phyloP scores from a whole-genome alignment of 2,888 invertebrate genomes.

The Drosophila imparisetae region DNA sequence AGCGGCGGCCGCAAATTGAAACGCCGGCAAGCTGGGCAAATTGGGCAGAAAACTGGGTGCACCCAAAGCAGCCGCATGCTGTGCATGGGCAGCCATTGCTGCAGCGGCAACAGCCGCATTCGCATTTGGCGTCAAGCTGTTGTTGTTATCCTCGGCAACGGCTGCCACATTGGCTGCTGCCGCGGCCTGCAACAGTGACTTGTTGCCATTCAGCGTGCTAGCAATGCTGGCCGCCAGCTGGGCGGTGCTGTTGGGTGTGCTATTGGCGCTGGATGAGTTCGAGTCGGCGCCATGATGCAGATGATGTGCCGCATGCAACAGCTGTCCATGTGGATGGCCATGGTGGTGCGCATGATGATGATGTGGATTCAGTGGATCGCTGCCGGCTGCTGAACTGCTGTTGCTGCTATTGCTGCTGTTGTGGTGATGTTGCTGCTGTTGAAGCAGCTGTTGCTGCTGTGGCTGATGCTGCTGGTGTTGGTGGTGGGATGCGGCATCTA shows the following conservation, averaged over 20 bases:
- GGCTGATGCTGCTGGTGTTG: constrained; percentile 57
- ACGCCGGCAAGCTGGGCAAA: constrained; percentile 86
- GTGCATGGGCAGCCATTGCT: constrained; percentile 73
- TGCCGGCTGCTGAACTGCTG: constrained; percentile 42
- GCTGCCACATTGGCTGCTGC: constrained; percentile 64
- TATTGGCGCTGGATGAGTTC: constrained; percentile 84
- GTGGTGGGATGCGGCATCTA: constrained; percentile 61
- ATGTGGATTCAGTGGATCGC: constrained; percentile 45
- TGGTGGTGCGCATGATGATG: constrained; percentile 57
- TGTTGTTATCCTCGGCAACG: constrained; percentile 80
- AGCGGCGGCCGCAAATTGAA: constrained; percentile 85
- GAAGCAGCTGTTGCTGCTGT: constrained; percentile 42
- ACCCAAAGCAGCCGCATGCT: constrained; percentile 83
- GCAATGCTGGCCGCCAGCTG: constrained; percentile 65
- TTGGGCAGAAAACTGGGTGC: constrained; percentile 73
- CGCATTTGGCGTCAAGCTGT: constrained; percentile 71
- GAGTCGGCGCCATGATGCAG: constrained; percentile 64
- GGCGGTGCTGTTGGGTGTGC: constrained; percentile 84
- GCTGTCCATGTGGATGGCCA: constrained; percentile 55
- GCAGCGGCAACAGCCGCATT: constrained; percentile 66
- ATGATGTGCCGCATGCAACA: constrained; percentile 68
- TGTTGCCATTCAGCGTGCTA: constrained; percentile 74
- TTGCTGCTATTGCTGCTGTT: constrained; percentile 59
- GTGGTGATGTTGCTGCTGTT: constrained; percentile 52
- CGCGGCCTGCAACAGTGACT: constrained; percentile 63